Evolutionary conservation across 2,797 vertebrate species (phyloP).

Genomic region (Tinamus major): DNA sequence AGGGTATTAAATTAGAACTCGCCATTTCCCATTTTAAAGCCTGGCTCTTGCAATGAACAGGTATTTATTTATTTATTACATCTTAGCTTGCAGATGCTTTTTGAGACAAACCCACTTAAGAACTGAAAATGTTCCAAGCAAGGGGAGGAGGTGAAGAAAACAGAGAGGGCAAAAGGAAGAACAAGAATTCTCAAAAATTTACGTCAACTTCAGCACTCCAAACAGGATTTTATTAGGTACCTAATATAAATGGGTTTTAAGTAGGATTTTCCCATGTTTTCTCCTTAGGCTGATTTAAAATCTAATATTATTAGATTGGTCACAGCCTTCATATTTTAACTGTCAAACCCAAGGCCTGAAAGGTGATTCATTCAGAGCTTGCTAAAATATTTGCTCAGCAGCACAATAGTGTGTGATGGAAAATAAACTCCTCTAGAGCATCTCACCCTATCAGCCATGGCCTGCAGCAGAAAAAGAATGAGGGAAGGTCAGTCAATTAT

Average conservation of each 20-base stretch:
- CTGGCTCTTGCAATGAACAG: not conserved
- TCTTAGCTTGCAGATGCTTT: constrained; percentile 32
- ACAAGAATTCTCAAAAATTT: constrained; percentile 41
- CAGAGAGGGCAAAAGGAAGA: constrained; percentile 24
- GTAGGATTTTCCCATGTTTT: constrained; percentile 75
- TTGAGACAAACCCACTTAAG: constrained; percentile 28
- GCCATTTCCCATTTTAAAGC: constrained; percentile 15
- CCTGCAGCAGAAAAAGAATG: constrained; percentile 86
- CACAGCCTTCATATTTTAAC: constrained; percentile 85
- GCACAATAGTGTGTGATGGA: constrained; percentile 88
- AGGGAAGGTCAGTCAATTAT: constrained; percentile 96
- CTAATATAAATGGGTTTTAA: constrained; percentile 58
- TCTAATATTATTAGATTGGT: constrained; percentile 82
- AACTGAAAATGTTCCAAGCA: constrained; percentile 1
- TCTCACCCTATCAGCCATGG: constrained; percentile 85
- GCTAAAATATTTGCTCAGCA: constrained; percentile 96
- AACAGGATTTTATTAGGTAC: constrained; percentile 65
- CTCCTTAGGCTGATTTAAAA: constrained; percentile 77
- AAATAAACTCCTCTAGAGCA: constrained; percentile 85
- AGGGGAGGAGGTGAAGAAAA: not conserved
- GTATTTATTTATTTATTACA: not conserved
- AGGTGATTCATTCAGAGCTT: constrained; percentile 89
- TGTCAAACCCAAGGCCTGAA: constrained; percentile 82
- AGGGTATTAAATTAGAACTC: constrained; percentile 40
- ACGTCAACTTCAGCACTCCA: constrained; percentile 32